These are phyloP conservation scores for Hydropotes inermis DNA, from an alignment of 2,113 vertebrate species.

Conservation along the genomic window DNA sequence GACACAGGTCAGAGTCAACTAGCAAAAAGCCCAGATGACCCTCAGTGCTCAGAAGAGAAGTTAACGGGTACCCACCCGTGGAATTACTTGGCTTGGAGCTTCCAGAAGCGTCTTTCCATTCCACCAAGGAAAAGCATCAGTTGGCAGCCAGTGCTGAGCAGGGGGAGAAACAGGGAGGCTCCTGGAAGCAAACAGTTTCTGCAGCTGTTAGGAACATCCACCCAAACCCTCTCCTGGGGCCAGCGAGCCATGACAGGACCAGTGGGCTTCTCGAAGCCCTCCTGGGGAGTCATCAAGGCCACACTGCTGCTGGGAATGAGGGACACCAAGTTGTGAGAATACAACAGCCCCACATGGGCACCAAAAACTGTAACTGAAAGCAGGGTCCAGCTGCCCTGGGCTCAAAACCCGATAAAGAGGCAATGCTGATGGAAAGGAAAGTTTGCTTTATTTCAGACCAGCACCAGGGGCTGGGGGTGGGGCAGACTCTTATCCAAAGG, in stretches of 20 bases:
- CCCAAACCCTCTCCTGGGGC: neutral
- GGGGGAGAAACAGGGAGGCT: neutral
- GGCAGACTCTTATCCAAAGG: neutral
- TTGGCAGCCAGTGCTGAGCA: neutral
- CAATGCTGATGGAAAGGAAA: neutral
- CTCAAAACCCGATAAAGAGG: neutral
- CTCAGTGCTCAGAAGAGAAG: neutral
- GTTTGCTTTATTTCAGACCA: neutral
- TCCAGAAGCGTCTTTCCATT: neutral
- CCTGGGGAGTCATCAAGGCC: accelerated
- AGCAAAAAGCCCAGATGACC: neutral
- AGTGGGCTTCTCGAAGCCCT: neutral
- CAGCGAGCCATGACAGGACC: neutral
- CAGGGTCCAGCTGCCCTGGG: neutral
- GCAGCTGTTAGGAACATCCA: neutral
- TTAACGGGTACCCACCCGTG: accelerated
- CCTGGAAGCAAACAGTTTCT: neutral
- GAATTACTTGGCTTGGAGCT: neutral
- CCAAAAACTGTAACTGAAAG: neutral
- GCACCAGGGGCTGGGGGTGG: neutral
- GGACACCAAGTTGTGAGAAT: neutral
- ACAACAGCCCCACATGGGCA: accelerated
- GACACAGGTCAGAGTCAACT: neutral
- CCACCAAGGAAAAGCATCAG: neutral
- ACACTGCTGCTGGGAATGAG: neutral